These are phyloP conservation scores for Pseudoips prasinana DNA, from an alignment of 2,888 invertebrate species.

Conservation along the genomic window DNA sequence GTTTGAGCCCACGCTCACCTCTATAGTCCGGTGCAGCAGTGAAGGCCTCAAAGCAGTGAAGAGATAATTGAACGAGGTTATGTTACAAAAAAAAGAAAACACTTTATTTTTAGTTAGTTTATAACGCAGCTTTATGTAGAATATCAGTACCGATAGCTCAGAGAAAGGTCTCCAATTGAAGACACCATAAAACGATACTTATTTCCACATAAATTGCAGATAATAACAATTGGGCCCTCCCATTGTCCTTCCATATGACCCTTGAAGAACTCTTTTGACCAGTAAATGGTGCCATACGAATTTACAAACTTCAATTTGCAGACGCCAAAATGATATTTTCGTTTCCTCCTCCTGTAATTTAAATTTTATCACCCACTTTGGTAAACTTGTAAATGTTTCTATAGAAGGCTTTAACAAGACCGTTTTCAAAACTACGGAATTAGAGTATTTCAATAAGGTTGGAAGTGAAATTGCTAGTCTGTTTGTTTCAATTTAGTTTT, in stretches of 20 bases:
- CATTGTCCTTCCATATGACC: constrained; percentile 43
- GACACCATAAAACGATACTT: constrained; percentile 51
- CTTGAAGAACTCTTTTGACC: constrained; percentile 38
- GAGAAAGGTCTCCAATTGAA: constrained; percentile 37
- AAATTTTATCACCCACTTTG: neutral
- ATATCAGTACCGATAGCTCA: constrained; percentile 34
- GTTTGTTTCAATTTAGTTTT: constrained; percentile 12
- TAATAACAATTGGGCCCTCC: constrained; percentile 46
- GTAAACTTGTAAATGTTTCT: constrained; percentile 11
- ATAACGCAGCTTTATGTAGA: constrained; percentile 13
- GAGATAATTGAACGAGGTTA: too few relatives aligned
- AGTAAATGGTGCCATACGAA: constrained; percentile 23
- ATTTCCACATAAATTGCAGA: constrained; percentile 53
- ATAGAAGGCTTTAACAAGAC: constrained; percentile 4
- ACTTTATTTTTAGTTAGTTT: too few relatives aligned
- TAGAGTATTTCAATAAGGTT: constrained; percentile 16
- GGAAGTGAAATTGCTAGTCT: constrained; percentile 5
- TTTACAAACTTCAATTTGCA: constrained; percentile 30
- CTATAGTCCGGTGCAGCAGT: too few relatives aligned
- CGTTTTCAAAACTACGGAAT: constrained; percentile 16
- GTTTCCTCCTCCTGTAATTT: neutral
- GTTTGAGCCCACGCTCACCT: too few relatives aligned
- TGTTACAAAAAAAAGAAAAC: too few relatives aligned
- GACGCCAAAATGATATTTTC: constrained; percentile 4
- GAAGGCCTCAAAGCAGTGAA: too few relatives aligned